Conservation (phyloP, 2,113 vertebrate genomes). For the Podocnemis expansa region DNA sequence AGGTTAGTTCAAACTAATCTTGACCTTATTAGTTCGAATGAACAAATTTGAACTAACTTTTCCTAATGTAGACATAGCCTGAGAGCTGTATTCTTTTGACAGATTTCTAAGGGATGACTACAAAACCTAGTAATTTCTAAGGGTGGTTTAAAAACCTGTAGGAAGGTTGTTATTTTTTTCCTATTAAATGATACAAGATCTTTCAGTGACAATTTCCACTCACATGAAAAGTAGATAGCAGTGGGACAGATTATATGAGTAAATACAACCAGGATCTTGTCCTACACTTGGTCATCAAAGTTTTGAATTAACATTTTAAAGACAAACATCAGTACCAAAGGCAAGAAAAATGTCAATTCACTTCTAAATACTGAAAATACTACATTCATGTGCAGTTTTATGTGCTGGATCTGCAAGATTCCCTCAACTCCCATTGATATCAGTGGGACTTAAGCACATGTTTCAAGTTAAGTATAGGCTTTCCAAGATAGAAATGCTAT, state of each 20-base stretch:
- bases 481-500: constrained; percentile 19
- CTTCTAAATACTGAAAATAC: constrained; percentile 12
- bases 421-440: constrained; percentile 12
- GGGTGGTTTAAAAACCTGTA: accelerated
- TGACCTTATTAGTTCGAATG: too few species aligned
- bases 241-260: neutral
- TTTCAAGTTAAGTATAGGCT: neutral
- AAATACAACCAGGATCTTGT: neutral
- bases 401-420: neutral
- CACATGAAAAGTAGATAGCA: neutral
- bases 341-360: neutral
- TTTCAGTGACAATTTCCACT: neutral
- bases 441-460: neutral
- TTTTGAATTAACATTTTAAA: neutral
- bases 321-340: neutral
- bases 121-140: neutral
- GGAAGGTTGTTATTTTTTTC: neutral
- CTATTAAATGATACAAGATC: neutral
- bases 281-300: neutral
- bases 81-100: neutral
- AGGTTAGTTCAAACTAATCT: too few species aligned
- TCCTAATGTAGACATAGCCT: too few species aligned
- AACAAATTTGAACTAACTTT: too few species aligned
- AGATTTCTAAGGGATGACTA: neutral
- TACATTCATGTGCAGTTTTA: neutral